phyloP scores from a whole-genome alignment of 2,797 vertebrate species.

The Pangasius macronema region DNA sequence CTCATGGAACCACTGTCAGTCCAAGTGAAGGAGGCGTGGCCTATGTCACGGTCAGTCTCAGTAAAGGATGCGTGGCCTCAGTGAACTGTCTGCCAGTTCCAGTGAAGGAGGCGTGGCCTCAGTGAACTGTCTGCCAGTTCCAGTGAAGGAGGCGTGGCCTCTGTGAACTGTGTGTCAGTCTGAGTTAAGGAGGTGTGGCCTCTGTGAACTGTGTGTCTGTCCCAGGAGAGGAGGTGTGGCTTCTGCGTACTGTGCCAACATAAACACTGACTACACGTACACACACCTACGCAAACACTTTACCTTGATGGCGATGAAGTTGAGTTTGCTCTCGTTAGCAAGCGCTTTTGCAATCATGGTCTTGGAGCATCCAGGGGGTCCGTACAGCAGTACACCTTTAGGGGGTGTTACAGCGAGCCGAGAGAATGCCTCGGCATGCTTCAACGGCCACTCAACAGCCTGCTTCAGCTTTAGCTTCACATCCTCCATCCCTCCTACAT shows the following conservation, averaged over 20 bases:
- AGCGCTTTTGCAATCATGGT: constrained; percentile 97
- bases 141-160: background rate
- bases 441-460: constrained; percentile 95
- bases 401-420: constrained; percentile 93
- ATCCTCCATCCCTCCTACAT: constrained; percentile 91
- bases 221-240: background rate
- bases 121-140: background rate
- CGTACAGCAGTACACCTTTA: constrained; percentile 91
- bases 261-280: background rate
- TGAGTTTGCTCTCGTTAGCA: constrained; percentile 92
- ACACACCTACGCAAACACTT: constrained; percentile 1
- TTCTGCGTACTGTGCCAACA: background rate
- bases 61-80: background rate
- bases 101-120: background rate
- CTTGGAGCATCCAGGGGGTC: constrained; percentile 96
- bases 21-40: background rate
- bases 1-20: background rate
- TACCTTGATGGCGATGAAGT: constrained; percentile 95
- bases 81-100: background rate
- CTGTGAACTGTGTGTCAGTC: background rate
- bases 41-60: background rate
- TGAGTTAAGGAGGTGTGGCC: background rate
- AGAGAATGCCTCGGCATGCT: constrained; percentile 86
- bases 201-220: background rate
- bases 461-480: constrained; percentile 94